Evolutionary conservation across 23 tunicate genomes (phyloP), one percentile per base, ranked within the genome.

Genomic region (Ascidia mentula): DNA sequence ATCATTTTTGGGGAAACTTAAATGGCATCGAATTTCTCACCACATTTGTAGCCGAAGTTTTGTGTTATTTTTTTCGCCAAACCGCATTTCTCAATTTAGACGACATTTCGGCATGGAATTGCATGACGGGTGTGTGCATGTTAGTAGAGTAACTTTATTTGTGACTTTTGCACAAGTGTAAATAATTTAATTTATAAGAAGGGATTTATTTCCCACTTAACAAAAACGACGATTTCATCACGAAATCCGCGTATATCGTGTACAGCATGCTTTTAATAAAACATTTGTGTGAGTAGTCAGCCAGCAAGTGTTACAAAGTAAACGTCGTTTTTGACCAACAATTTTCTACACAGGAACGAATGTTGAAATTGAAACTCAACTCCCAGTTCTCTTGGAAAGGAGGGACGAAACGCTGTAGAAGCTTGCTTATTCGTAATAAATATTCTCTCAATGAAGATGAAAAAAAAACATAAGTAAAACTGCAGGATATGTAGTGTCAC

Each of bases 331-430:
- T 53, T 53, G 24, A 53, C 13, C 7, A 1, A 1, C 22, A 53
- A 6, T 3, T 53, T 53, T 53, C 13, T 28, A 3, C 13, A 53
- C 65, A 53, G 65, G 65, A 53, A 20, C 1, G 22, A 28, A 20
- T 53, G 4, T 6, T 53, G 28, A 53, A 6, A 53, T 42, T 28
- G 13, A 53, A 9, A 26, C 22, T 5, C 24, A 3, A 53, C 65
- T 5, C 13, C 28, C 65, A 28, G 53, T 9, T 26, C 65, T 20
- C 22, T 53, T 28, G 65, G 13, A 28, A 53, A 28, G 24, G 65
- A 53, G 28, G 65, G 65, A n/a, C 65, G 65, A 53, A 26, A 20
- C 65, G 65, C 65, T 20, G 65, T 53, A 53, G 65, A 53, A 28
- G 65, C 65, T 53, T 53, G 65, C 65, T 53, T 53, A 20, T 5